Conservation (phyloP, 2,888 invertebrate species). For the Macaria notata region DNA sequence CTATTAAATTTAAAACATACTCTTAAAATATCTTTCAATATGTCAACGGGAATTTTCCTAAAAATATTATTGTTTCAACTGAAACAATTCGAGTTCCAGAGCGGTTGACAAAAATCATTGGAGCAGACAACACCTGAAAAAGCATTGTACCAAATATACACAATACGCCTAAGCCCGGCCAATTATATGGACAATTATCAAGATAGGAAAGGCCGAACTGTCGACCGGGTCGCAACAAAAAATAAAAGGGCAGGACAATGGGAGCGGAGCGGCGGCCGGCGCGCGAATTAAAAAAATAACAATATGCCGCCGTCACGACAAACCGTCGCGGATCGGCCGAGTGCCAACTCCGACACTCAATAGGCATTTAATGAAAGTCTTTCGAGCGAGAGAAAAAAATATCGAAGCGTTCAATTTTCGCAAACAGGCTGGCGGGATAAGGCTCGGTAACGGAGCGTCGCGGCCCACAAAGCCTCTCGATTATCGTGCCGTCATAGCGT, state of each 20-base stretch:
- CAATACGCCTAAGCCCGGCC: conserved; percentile 69
- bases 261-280: conserved; percentile 36
- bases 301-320: conserved; percentile 54
- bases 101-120: conserved; percentile 23
- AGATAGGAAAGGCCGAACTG: conserved; percentile 55
- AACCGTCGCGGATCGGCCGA: conserved; percentile 46
- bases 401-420: conserved; percentile 63
- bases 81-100: conserved; percentile 16
- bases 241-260: conserved; percentile 51
- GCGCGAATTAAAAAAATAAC: conserved; percentile 55
- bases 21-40: too few relatives aligned
- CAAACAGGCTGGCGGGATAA: conserved; percentile 67
- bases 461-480: conserved; percentile 75
- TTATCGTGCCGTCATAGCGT: conserved; percentile 69
- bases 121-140: conserved; percentile 33
- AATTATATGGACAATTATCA: conserved; percentile 78
- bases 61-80: conserved; percentile 2
- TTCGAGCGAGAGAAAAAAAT: conserved; percentile 43
- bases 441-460: conserved; percentile 67
- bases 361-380: conserved; percentile 53
- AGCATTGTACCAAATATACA: conserved; percentile 44
- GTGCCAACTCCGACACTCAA: conserved; percentile 50
- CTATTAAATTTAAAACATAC: too few relatives aligned
- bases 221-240: conserved; percentile 63
- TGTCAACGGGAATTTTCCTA: not conserved